Evolutionary conservation across 2,888 invertebrate species (phyloP), one percentile per base, ranked within the genome.

Genomic region (Dynastes hyllus): DNA sequence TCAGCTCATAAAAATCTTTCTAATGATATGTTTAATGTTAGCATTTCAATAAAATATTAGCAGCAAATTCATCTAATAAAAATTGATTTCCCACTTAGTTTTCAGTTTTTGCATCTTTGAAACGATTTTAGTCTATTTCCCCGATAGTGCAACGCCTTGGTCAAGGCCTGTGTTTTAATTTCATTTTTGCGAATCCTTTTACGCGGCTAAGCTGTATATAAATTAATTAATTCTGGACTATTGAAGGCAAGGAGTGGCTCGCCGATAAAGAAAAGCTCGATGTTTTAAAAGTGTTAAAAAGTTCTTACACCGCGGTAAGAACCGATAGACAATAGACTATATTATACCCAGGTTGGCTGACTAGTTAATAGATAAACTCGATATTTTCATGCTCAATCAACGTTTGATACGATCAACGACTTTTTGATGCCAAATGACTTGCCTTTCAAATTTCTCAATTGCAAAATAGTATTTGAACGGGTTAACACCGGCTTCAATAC

Each of bases 371-470:
- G 88, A 87, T 88, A 88, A 88, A 88, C 87, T 88, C 87, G 86
- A 89, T 87, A 87, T 88, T 88, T 88, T 88, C 88, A 88, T 87
- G 88, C 86, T 88, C 88, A 88, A 89, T 88, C 88, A 88, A 85
- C 85, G 83, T 76, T 85, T 86, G 88, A 88, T 88, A 88, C 86
- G 87, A 88, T 88, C 88, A 86, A 85, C 82, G 85, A 86, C 84
- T 87, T 86, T 86, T 87, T 87, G 87, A 86, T 86, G 86, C 87
- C 88, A 87, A 87, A 86, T 87, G 86, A 85, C 85, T 85, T 86
- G 87, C 87, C 87, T 87, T 88, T 88, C 87, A 87, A 88, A 88
- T 89, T 89, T 89, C 88, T n/a, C n/a, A n/a, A n/a, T n/a, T n/a
- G n/a, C n/a, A n/a, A 87, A 88, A 88, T 88, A 88, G 87, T 86